Evolutionary conservation across 2,113 vertebrate genomes (phyloP).

Genomic region (Corapipo altera): DNA sequence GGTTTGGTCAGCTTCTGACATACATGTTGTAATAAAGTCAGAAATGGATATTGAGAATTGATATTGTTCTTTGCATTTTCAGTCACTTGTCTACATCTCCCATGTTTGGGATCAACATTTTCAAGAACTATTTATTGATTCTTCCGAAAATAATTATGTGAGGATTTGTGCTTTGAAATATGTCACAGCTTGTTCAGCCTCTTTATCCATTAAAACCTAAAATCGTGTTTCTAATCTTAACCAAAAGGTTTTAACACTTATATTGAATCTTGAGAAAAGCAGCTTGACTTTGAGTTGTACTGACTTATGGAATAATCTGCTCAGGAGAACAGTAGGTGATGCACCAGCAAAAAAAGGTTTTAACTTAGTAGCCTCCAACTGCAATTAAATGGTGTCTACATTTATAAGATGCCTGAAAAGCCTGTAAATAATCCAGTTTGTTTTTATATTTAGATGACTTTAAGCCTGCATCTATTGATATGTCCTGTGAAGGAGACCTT

Average conservation of each 20-base stretch:
- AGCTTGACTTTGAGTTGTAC: not conserved
- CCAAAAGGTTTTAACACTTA: not conserved
- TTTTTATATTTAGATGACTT: slow-evolving; percentile 89
- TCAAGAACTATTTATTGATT: not conserved
- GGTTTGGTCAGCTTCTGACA: not conserved
- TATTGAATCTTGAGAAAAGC: not conserved
- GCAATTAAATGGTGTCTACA: not conserved
- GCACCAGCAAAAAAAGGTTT: not conserved
- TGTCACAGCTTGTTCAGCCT: not conserved
- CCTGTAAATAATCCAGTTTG: slow-evolving; percentile 3
- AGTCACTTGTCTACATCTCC: not conserved
- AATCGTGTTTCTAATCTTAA: not conserved
- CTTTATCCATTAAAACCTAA: not conserved
- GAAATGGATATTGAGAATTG: not conserved
- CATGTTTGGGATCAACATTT: not conserved
- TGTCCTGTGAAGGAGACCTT: slow-evolving; percentile 91
- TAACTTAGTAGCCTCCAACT: not conserved
- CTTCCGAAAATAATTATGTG: not conserved
- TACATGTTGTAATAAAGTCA: not conserved
- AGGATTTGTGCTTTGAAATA: not conserved
- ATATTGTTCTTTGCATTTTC: not conserved
- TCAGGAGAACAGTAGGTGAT: not conserved
- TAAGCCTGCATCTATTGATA: slow-evolving; percentile 97
- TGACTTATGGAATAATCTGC: not conserved
- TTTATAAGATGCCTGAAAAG: not conserved